Base-by-base conservation (phyloP, 2,797 vertebrate genomes). In the Trachops cirrhosus region DNA sequence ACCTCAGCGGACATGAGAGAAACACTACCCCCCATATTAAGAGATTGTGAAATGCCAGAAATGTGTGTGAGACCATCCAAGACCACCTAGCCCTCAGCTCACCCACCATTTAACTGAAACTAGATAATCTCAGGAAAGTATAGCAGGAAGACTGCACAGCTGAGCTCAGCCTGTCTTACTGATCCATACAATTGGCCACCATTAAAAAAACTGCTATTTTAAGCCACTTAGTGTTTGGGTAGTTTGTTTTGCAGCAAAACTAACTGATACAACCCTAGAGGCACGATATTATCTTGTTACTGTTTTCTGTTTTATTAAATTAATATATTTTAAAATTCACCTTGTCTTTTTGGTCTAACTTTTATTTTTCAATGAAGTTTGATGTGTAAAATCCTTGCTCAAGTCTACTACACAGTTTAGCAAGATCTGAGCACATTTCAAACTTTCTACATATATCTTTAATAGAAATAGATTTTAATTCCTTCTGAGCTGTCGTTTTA, bases 401-500 rank as follows among this genome's bases (percentile, higher is more conserved):
- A 86, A 82, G 3, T 50, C 8, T 86, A 26, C 74, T 94, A 83
- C 89, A 82, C 3, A 64, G 29, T 24, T 91, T 26, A 73, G 32
- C 29, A 74, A 90, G 89, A 67, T 89, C 59, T 96, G 34, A 92
- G 57, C 83, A 59, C 24, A 37, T 96, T 97, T 74, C 29, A 82
- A 74, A 9, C 2, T 83, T 91, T n/a, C 46, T 71, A 52, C 3
- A 16, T 54, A 32, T 71, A 39, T 41, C 37, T 85, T 9, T 74
- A 91, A 6, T 75, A 89, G 68, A 88, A 78, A 78, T 4, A 95
- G 1, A 80, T 90, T 95, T 87, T n/a, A 93, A 59, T 96, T 94
- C 34, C 37, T 91, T 34, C 32, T 48, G 39, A 52, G 34, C 64
- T 89, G 22, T 19, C 26, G 48, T 85, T 93, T 95, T 82, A 67